Base-by-base conservation (phyloP, 2,113 vertebrate species). In the Sarotherodon lohbergeri region DNA sequence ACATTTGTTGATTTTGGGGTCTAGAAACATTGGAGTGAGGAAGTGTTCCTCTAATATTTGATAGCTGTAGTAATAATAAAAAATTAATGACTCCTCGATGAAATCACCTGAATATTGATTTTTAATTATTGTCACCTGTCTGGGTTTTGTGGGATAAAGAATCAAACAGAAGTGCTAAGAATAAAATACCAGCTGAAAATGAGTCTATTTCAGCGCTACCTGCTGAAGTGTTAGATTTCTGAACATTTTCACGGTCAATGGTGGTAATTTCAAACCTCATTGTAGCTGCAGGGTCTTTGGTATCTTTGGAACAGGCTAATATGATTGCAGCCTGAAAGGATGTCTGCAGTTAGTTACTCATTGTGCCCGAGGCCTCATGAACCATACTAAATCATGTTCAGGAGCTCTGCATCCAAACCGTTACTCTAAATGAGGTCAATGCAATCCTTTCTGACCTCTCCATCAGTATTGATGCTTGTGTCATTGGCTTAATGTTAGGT, bases 351-450 rank as follows among this genome's bases (percentile, higher is more conserved):
- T 55, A 83, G 87, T 89, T 83, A 54, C 22, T 85, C 39, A 80
- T 87, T 82, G 48, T 32, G 12, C 86, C 34, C 5, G n/a, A 82
- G 84, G 86, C 68, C 56, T 86, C n/a, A 52, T 36, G 59, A 80
- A 83, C 29, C 12, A 13, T 5, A 46, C 52, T 81, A 73, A 85
- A 90, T 91, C 84, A 87, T 48, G 80, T 86, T 57, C 32, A 55
- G 57, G 68, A 86, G 82, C 59, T 61, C 76, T 61, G 76, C 59
- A 63, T 84, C 68, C 78, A 50, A 83, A 59, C 80, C 57, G 88
- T 90, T 88, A 76, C 73, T 82, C 85, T 76, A 66, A 88, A 82
- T 87, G 80, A 91, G 86, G 76, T 87, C 91, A 87, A 50, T 27
- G 59, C 83, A 29, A 59, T 66, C 80, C 78, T 48, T 32, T 81